A percentile compares a stretch with the other conserved stretches of the same genome.
phyloP scores from a whole-genome alignment of 2,113 vertebrate species.

The Isichthys henryi region DNA sequence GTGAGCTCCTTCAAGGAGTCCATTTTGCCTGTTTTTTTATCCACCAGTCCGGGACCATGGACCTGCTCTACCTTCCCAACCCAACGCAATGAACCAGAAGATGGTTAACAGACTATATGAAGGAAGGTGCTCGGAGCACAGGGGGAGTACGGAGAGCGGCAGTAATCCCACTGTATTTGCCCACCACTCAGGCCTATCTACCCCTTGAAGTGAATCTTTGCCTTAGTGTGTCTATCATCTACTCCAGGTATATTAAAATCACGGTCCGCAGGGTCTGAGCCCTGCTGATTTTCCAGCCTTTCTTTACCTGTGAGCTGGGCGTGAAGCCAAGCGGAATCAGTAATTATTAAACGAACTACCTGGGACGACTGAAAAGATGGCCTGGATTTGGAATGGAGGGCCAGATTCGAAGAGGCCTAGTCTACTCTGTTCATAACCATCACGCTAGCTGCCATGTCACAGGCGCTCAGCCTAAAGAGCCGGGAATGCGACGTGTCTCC shows the following conservation, averaged over 20 bases:
- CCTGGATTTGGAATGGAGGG: neutral
- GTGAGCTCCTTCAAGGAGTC: neutral
- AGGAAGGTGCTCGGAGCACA: conserved; percentile 24
- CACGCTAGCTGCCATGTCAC: neutral
- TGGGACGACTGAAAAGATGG: neutral
- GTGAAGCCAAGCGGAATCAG: neutral
- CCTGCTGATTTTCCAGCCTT: neutral
- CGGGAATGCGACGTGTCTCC: neutral
- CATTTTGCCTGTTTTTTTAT: neutral
- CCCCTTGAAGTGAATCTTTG: neutral
- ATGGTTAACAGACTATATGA: conserved; percentile 34
- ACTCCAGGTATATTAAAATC: neutral
- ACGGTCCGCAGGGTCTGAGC: neutral
- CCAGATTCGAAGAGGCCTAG: neutral
- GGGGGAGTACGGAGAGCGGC: conserved; percentile 42
- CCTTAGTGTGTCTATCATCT: neutral
- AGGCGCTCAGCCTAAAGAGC: conserved; percentile 7
- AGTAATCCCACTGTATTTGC: neutral
- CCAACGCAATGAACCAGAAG: conserved; percentile 29
- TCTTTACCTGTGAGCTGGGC: neutral
- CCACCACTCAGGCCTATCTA: neutral
- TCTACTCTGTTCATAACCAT: neutral
- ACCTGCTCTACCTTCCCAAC: conserved; percentile 5
- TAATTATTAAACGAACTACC: neutral
- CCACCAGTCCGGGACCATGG: neutral